A percentile compares a stretch with the other conserved stretches of the same genome.
Conservation (phyloP, 2,888 invertebrate species). For the Euzophera pinguis region DNA sequence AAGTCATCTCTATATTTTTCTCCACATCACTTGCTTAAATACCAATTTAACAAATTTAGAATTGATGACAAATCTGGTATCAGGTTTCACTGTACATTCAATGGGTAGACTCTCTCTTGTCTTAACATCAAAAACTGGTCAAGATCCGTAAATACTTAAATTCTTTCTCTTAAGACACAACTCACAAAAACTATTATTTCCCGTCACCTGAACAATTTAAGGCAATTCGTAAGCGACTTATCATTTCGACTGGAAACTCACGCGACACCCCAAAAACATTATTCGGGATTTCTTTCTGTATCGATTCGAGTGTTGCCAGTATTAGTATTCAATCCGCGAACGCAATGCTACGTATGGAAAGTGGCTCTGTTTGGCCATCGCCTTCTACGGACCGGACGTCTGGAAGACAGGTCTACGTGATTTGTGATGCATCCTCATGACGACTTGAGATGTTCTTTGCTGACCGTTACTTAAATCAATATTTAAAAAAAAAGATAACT, state of each 20-base stretch:
- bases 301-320: conserved; percentile 39
- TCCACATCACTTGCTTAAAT: too few species aligned
- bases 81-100: too few species aligned
- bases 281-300: conserved; percentile 43
- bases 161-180: too few species aligned
- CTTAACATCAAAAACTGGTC: too few species aligned
- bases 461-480: conserved; percentile 19
- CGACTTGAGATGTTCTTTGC: neutral
- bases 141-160: too few species aligned
- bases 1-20: too few species aligned
- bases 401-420: conserved; percentile 40
- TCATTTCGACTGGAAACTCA: conserved; percentile 19
- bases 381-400: conserved; percentile 60
- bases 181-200: neutral
- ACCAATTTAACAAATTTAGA: too few species aligned
- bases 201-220: neutral
- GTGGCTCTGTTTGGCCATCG: conserved; percentile 57
- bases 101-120: too few species aligned
- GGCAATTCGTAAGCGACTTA: conserved; percentile 7
- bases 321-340: conserved; percentile 46
- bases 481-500: neutral
- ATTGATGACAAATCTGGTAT: too few species aligned
- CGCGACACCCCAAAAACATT: conserved; percentile 41
- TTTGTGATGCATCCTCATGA: conserved; percentile 35
- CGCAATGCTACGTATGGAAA: conserved; percentile 36